phyloP scores from a whole-genome alignment of 2,113 vertebrate genomes.

The Pyxicephalus adspersus region DNA sequence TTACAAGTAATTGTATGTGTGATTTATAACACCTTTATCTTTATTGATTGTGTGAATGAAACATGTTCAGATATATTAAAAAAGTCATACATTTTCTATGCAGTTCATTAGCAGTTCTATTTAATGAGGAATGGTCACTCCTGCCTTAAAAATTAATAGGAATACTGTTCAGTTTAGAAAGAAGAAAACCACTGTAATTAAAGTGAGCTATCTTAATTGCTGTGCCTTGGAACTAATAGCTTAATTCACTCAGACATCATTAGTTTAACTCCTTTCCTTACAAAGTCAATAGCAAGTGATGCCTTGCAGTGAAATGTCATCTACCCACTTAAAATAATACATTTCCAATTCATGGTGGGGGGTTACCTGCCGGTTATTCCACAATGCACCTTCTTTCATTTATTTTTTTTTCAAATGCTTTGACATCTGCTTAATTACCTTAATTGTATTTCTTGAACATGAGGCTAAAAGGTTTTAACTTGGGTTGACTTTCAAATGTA shows the following conservation, averaged over 20 bases:
- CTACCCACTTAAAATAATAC: conserved; percentile 39
- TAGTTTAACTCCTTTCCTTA: conserved; percentile 21
- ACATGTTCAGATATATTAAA: no score
- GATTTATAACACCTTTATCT: no score
- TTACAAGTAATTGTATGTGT: no score
- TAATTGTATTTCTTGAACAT: conserved; percentile 51
- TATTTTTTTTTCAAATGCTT: conserved; percentile 34
- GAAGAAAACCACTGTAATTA: conserved; percentile 8
- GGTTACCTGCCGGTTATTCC: conserved; percentile 49
- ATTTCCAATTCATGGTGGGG: conserved; percentile 21
- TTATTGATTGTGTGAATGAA: no score
- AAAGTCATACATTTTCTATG: no score
- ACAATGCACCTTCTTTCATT: conserved; percentile 5
- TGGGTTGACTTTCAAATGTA: conserved; percentile 53
- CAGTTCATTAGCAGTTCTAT: background rate
- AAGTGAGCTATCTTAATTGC: background rate
- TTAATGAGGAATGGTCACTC: no score
- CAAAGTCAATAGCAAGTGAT: conserved; percentile 17
- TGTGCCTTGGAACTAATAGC: background rate
- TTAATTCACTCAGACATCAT: background rate
- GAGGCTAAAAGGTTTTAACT: conserved; percentile 56
- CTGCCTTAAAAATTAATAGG: background rate
- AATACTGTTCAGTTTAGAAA: background rate
- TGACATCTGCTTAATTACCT: conserved; percentile 56
- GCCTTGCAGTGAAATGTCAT: conserved; percentile 46